These are phyloP conservation scores for Lasioglossum villosulum DNA, from an alignment of 2,888 invertebrate genomes.

Conservation along the genomic window DNA sequence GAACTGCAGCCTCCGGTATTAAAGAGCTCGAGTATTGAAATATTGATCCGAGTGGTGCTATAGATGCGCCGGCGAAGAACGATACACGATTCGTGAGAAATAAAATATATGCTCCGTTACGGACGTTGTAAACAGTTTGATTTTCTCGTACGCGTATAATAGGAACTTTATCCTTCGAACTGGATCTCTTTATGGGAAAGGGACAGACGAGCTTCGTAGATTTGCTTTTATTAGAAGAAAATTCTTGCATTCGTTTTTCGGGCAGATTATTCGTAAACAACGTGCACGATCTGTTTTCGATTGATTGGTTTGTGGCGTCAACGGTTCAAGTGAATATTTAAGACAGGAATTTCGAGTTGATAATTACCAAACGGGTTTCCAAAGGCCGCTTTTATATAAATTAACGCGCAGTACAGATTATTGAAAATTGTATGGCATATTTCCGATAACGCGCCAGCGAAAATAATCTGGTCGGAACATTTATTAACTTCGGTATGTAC, in stretches of 20 bases:
- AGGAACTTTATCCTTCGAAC: background rate
- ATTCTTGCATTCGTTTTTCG: too few relatives aligned
- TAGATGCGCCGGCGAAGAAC: background rate
- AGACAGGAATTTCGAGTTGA: too few relatives aligned
- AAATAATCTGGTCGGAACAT: background rate
- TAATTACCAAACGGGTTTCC: too few relatives aligned
- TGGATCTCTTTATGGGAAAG: too few relatives aligned
- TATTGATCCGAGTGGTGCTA: conserved; percentile 14
- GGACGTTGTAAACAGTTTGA: background rate
- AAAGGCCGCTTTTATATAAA: too few relatives aligned
- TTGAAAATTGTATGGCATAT: background rate
- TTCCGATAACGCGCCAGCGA: background rate
- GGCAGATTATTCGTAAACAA: too few relatives aligned
- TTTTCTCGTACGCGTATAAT: background rate
- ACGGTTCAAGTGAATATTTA: too few relatives aligned
- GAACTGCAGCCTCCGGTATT: conserved; percentile 7
- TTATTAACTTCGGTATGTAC: background rate
- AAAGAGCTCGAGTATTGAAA: conserved; percentile 9
- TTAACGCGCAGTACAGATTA: background rate
- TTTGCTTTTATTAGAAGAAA: too few relatives aligned
- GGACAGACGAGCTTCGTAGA: too few relatives aligned
- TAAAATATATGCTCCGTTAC: background rate
- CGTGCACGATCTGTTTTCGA: too few relatives aligned
- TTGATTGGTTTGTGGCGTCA: too few relatives aligned
- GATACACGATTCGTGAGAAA: background rate